phyloP scores from a whole-genome alignment of 23 tunicate species.

The Halocynthia roretzi region DNA sequence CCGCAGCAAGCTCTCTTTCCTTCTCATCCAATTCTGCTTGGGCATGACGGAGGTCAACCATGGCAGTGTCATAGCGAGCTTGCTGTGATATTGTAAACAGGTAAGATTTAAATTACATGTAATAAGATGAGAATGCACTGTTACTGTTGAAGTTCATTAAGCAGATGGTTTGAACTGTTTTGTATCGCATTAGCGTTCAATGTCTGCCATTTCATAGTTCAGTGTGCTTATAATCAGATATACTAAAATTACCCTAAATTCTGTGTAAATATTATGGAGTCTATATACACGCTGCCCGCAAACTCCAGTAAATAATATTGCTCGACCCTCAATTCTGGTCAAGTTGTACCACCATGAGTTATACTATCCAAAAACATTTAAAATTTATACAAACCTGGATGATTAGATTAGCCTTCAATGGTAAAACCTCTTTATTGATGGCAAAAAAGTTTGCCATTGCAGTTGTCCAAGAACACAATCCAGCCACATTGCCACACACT shows the following conservation, averaged over 20 bases:
- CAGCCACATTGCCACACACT: constrained; percentile 93
- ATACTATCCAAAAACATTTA: too few relatives aligned
- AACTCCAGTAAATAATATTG: too few relatives aligned
- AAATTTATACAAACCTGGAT: constrained; percentile 39
- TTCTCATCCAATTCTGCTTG: constrained; percentile 93
- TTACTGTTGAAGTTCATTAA: neutral
- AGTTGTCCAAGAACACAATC: constrained; percentile 88
- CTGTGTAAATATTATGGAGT: too few relatives aligned
- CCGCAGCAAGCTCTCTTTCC: constrained; percentile 78
- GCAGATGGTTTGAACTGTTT: neutral
- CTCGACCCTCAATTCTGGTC: too few relatives aligned
- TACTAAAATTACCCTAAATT: neutral
- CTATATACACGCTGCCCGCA: too few relatives aligned
- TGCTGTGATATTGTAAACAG: constrained; percentile 22
- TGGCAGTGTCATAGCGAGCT: constrained; percentile 72
- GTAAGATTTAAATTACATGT: neutral
- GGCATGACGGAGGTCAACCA: constrained; percentile 75
- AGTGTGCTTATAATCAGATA: neutral
- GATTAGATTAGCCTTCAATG: constrained; percentile 88
- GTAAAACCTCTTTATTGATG: constrained; percentile 93
- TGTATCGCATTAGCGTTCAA: neutral
- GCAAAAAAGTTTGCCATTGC: constrained; percentile 97
- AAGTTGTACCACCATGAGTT: too few relatives aligned
- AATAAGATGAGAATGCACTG: neutral
- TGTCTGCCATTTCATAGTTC: neutral